phyloP scores from a whole-genome alignment of 1,140 invertebrate genomes.

The Pantala flavescens region DNA sequence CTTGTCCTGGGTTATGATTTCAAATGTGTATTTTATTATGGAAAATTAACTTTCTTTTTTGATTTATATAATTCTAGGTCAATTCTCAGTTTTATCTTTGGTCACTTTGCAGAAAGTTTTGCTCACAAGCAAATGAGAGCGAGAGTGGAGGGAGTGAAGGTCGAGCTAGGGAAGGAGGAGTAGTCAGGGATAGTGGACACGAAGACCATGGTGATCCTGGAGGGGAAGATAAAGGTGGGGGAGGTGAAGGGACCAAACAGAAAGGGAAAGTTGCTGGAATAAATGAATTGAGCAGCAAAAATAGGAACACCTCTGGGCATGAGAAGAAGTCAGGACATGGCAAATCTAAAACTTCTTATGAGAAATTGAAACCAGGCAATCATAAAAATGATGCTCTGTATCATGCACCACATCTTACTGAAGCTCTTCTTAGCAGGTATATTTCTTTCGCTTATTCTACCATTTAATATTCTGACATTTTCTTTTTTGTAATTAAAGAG shows the following conservation, averaged over 20 bases:
- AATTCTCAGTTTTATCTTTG: too few relatives aligned
- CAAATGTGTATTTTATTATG: too few relatives aligned
- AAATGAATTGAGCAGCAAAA: too few relatives aligned
- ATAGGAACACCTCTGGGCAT: too few relatives aligned
- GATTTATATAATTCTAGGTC: too few relatives aligned
- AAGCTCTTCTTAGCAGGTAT: conserved; percentile 48
- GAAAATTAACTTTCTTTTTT: too few relatives aligned
- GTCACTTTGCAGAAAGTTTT: conserved; percentile 30
- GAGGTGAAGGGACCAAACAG: background rate
- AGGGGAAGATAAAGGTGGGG: background rate
- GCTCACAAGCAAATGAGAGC: conserved; percentile 38
- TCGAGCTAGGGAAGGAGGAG: conserved; percentile 20
- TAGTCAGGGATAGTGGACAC: conserved; percentile 20
- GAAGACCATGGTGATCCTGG: conserved; percentile 21
- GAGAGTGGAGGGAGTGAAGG: conserved; percentile 44
- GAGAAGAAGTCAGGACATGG: too few relatives aligned
- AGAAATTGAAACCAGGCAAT: too few relatives aligned
- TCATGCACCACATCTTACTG: conserved; percentile 47
- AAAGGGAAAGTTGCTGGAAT: background rate
- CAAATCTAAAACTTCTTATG: too few relatives aligned
- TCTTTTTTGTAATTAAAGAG: too few relatives aligned
- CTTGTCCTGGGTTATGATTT: too few relatives aligned
- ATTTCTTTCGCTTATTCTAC: conserved; percentile 24
- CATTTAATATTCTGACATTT: too few relatives aligned
- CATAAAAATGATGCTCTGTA: conserved; percentile 25